Conservation (phyloP, 2,797 vertebrate species). For the Micropoecilia bifurca region DNA sequence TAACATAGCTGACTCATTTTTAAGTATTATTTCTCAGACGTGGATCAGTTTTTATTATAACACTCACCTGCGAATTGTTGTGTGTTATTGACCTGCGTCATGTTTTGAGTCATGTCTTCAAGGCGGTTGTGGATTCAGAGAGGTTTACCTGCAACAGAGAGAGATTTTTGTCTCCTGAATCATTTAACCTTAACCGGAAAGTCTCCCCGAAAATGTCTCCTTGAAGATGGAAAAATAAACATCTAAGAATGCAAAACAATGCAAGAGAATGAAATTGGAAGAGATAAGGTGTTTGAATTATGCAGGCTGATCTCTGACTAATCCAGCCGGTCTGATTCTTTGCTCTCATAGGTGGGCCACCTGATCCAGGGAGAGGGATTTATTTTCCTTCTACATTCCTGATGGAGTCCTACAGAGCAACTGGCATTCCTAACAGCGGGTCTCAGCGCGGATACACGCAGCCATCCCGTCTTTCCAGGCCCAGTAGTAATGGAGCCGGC, state of each 20-base stretch:
- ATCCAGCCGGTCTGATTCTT: slow-evolving; percentile 59
- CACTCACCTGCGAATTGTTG: slow-evolving; percentile 27
- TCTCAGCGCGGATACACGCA: slow-evolving; percentile 81
- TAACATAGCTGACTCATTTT: slow-evolving; percentile 24
- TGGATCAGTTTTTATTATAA: slow-evolving; percentile 57
- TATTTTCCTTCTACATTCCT: slow-evolving; percentile 74
- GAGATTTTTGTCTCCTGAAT: slow-evolving; percentile 30
- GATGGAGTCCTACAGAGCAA: slow-evolving; percentile 91
- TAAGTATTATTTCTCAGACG: slow-evolving; percentile 16
- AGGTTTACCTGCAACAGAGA: slow-evolving; percentile 16
- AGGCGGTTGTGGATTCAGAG: slow-evolving; percentile 11
- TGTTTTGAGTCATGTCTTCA: slow-evolving; percentile 40
- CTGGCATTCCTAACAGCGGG: slow-evolving; percentile 81
- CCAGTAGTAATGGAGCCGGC: slow-evolving; percentile 80
- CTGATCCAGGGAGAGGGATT: slow-evolving; percentile 76
- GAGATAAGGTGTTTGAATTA: slow-evolving; percentile 25
- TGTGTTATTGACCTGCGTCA: slow-evolving; percentile 26
- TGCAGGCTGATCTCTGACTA: slow-evolving; percentile 48
- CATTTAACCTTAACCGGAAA: slow-evolving; percentile 24
- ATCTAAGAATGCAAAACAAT: slow-evolving; percentile 1
- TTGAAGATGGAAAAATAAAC: slow-evolving; percentile 23
- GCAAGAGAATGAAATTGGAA: slow-evolving; percentile 33
- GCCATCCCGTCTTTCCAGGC: slow-evolving; percentile 71
- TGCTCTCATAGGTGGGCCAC: slow-evolving; percentile 71
- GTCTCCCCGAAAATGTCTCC: slow-evolving; percentile 11